A percentile compares a stretch with the other conserved stretches of the same genome.
These are phyloP conservation scores for Synanthedon myopaeformis DNA, from an alignment of 2,888 invertebrate genomes.

Conservation along the genomic window DNA sequence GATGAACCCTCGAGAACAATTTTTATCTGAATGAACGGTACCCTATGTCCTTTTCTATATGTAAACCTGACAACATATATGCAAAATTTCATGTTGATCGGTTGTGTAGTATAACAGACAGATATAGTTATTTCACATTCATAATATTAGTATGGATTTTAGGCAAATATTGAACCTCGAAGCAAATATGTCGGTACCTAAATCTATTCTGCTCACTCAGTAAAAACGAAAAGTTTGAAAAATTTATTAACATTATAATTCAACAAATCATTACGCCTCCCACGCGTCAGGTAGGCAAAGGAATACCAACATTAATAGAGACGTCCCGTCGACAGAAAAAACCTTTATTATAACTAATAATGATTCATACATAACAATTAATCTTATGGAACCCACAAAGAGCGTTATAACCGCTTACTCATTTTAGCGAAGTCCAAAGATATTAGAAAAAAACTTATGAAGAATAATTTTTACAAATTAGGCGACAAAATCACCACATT, in stretches of 20 bases:
- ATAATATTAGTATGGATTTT: too few species aligned
- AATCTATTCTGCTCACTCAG: too few species aligned
- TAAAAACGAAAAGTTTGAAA: conserved; percentile 12
- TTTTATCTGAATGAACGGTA: too few species aligned
- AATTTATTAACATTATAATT: conserved; percentile 23
- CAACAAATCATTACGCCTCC: conserved; percentile 44
- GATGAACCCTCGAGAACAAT: too few species aligned
- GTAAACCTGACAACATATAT: too few species aligned
- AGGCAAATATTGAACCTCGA: too few species aligned
- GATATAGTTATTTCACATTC: too few species aligned
- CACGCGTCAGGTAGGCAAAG: conserved; percentile 35
- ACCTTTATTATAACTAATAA: conserved; percentile 22
- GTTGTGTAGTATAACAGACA: too few species aligned
- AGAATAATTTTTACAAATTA: conserved; percentile 58
- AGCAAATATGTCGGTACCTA: too few species aligned
- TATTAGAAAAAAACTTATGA: conserved; percentile 23
- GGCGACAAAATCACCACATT: conserved; percentile 63
- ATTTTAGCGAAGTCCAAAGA: conserved; percentile 44
- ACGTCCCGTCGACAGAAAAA: conserved; percentile 36
- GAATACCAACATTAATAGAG: conserved; percentile 42
- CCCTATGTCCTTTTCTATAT: too few species aligned
- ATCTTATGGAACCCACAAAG: conserved; percentile 48
- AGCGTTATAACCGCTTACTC: conserved; percentile 55
- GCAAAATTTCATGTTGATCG: too few species aligned
- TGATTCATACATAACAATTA: conserved; percentile 50